Evolutionary conservation across 1,140 invertebrate genomes (phyloP).

Genomic region (Saccostrea echinata): DNA sequence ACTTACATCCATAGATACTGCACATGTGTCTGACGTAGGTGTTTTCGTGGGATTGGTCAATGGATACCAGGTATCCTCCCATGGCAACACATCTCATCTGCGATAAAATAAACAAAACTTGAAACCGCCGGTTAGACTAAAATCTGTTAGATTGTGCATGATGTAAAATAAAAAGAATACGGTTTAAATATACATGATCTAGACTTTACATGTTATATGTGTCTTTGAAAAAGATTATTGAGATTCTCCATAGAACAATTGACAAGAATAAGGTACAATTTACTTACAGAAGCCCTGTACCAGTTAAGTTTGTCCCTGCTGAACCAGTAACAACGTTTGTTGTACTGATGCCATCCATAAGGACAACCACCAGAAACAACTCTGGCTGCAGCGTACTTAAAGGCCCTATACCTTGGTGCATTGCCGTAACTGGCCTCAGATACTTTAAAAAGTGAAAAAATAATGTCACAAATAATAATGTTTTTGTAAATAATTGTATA

Average conservation of each 20-base stretch:
- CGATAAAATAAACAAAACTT: background rate
- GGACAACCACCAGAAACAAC: background rate
- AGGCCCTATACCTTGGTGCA: background rate
- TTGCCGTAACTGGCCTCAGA: background rate
- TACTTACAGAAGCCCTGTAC: slow-evolving; percentile 12
- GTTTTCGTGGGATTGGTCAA: slow-evolving; percentile 21
- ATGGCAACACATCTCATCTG: slow-evolving; percentile 20
- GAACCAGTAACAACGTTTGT: background rate
- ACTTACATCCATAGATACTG: background rate
- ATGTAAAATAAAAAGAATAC: background rate
- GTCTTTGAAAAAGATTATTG: too few species aligned
- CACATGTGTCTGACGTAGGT: slow-evolving; percentile 14
- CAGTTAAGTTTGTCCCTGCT: slow-evolving; percentile 29
- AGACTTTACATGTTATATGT: too few species aligned
- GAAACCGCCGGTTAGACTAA: too few species aligned
- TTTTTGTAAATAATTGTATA: background rate
- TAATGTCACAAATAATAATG: background rate
- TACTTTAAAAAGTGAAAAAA: background rate
- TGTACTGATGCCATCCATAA: background rate
- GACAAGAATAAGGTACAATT: background rate
- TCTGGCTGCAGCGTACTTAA: background rate
- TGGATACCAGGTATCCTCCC: slow-evolving; percentile 1
- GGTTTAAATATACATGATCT: too few species aligned
- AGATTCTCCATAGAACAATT: background rate
- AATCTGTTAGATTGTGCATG: too few species aligned